These are phyloP conservation scores for Dolichoris vasculosae DNA, from an alignment of 1,140 invertebrate genomes.

Conservation along the genomic window DNA sequence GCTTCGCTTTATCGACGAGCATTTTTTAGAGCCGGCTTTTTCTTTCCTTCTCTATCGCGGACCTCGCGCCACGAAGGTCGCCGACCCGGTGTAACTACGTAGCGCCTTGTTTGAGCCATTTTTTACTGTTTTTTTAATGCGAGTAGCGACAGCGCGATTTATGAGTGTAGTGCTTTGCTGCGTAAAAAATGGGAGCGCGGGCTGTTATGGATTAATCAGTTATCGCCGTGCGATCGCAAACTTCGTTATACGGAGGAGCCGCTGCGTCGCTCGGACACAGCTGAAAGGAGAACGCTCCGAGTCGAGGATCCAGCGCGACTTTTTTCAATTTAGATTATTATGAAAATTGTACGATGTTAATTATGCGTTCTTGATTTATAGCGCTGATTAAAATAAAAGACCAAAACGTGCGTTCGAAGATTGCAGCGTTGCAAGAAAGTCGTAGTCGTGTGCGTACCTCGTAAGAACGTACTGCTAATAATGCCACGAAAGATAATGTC, in stretches of 20 bases:
- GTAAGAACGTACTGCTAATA: not conserved
- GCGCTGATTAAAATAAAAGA: not conserved
- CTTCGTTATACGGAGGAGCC: slow-evolving; percentile 16
- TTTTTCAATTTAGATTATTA: slow-evolving; percentile 7
- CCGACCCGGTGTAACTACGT: slow-evolving; percentile 7
- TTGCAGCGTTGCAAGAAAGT: not conserved
- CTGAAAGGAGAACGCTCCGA: not conserved
- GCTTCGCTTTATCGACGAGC: slow-evolving; percentile 18
- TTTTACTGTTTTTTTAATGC: slow-evolving; percentile 23
- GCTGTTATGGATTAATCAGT: slow-evolving; percentile 50
- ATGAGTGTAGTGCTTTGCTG: not conserved
- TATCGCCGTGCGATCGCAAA: slow-evolving; percentile 40
- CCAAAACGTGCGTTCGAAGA: not conserved
- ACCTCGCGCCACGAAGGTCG: not conserved
- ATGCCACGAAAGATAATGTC: not conserved
- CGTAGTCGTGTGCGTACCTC: not conserved
- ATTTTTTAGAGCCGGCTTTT: slow-evolving; percentile 22
- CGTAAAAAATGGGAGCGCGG: slow-evolving; percentile 19
- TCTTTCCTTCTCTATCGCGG: not conserved
- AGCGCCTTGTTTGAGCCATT: slow-evolving; percentile 32
- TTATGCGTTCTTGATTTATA: not conserved
- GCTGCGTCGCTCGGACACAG: not conserved
- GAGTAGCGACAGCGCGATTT: slow-evolving; percentile 12
- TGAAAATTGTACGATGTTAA: not conserved
- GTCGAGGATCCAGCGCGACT: not conserved